Evolutionary conservation across 2,113 vertebrate species (phyloP).

Genomic region (Nannospalax galili): DNA sequence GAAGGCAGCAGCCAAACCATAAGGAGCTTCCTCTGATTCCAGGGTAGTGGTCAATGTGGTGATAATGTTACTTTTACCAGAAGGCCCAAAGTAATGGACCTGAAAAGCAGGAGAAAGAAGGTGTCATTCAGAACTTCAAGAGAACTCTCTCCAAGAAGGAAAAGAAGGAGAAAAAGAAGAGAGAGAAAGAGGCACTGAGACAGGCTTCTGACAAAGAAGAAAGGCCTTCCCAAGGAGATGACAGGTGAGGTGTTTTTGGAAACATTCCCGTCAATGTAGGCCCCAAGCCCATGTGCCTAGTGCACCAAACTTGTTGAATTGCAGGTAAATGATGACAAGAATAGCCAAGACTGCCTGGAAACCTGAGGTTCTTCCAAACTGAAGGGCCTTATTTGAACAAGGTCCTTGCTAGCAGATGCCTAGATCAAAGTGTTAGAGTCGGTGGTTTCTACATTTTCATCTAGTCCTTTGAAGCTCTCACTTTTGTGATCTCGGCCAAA

Average conservation of each 20-base stretch:
- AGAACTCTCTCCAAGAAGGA: constrained; percentile 98
- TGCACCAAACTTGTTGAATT: too few species aligned
- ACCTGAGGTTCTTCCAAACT: not conserved
- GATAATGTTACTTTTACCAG: constrained; percentile 82
- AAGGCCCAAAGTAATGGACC: constrained; percentile 97
- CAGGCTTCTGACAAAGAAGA: constrained; percentile 94
- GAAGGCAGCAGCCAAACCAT: accelerated
- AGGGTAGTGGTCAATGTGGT: not conserved
- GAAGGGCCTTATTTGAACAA: not conserved
- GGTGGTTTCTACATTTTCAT: accelerated
- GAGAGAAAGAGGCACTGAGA: constrained; percentile 92
- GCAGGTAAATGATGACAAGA: not conserved
- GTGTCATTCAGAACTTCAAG: constrained; percentile 99
- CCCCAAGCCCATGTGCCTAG: not conserved
- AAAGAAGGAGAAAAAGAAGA: constrained; percentile 97
- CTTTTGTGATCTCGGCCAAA: not conserved
- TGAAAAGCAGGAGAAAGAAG: constrained; percentile 97
- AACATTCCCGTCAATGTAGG: not conserved
- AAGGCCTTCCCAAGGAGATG: constrained; percentile 88
- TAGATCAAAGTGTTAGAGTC: accelerated
- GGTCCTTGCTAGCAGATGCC: accelerated
- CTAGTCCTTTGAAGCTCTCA: not conserved
- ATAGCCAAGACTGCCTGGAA: accelerated
- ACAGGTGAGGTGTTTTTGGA: constrained; percentile 87
- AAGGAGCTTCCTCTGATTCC: accelerated